Base-by-base conservation (phyloP, 2,888 invertebrate genomes). In the Serripes groenlandicus region DNA sequence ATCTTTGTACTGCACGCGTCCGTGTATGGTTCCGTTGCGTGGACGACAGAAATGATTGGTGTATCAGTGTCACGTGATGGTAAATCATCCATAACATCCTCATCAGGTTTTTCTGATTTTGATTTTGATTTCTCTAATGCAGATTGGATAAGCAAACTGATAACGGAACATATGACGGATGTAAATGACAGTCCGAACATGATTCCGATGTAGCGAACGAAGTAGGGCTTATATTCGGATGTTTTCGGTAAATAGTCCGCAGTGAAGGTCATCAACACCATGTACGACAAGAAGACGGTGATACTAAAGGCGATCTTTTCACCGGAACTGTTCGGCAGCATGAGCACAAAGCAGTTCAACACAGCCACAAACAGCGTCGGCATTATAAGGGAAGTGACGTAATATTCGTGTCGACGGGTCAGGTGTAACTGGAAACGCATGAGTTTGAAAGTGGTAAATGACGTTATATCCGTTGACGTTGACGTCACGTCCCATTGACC, bases 171-270 rank as follows among this genome's bases (percentile, higher is more conserved):
- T 15, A 62, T 62, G 4, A 62, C 62, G 18, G 62, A 62, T n/a
- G 32, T n/a, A 18, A 62, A n/a, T 21, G 62, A 32, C 32, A 62
- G 34, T n/a, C 32, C 3, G 21, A 62, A n/a, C 62, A 62, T 62
- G 62, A 23, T n/a, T 7, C 62, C 62, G 21, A 62, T 62, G 62
- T 62, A 62, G 1, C n/a, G 34, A 21, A 62, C 62, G 7, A 62
- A 34, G 18, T 34, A n/a, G 0, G 64, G 64, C 35, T 64, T 21
- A 15, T 35, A 15, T 34, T 15, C n/a, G n/a, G 64, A 64, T 21
- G 64, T 64, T 35, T 21, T 64, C 21, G 64, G 64, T 7, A 64
- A n/a, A 35, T 23, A 35, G 15, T 64, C 64, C 64, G 32, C 35
- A 4, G 7, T 64, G 23, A 35, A 64, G 34, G 35, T 34, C 35